Evolutionary conservation across 2,113 vertebrate species (phyloP), one percentile per base, ranked within the genome.

Genomic region (Noturus placidus): DNA sequence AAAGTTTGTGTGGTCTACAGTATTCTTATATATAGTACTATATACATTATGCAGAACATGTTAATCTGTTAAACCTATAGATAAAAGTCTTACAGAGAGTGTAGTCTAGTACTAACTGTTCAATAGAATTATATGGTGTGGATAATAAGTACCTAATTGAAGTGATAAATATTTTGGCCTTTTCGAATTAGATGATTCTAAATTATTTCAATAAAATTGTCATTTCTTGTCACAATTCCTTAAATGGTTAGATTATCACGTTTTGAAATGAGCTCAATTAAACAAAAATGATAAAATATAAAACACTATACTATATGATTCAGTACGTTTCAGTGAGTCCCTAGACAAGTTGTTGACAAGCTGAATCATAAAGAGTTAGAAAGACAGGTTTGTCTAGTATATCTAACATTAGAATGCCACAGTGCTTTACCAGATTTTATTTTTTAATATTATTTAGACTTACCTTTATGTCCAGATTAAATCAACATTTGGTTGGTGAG

Each of bases 391-490:
- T 61, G 56, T 1, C 27, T 6, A 35, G 79, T 38, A 54, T 57
- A 56, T 84, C 30, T 57, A 56, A 27, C 65, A 38, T 57, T 25
- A 33, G 19, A 72, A 35, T 72, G 20, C 20, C 38, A 15, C 52
- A 52, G n/a, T 3, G 4, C 42, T 52, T 27, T 15, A 69, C 59
- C 59, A 17, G 27, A 22, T 35, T 11, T 61, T 10, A 63, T 77
- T 20, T 38, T 72, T 46, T 50, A 20, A 33, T 4, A 74, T 46
- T 30, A 74, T 50, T 76, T 15, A 38, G 11, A 74, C 82, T 88
- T 83, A 88, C 87, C 87, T 67, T 27, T 52, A 33, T 4, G 33
- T 69, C 33, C 72, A 57, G 46, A 14, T 78, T 33, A 77, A 74
- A 33, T 13, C 79, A 74, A 25, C 56, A 83, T 84, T 61, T 30